These are phyloP conservation scores for Oreotrochilus melanogaster DNA, from an alignment of 2,113 vertebrate genomes.

Conservation along the genomic window DNA sequence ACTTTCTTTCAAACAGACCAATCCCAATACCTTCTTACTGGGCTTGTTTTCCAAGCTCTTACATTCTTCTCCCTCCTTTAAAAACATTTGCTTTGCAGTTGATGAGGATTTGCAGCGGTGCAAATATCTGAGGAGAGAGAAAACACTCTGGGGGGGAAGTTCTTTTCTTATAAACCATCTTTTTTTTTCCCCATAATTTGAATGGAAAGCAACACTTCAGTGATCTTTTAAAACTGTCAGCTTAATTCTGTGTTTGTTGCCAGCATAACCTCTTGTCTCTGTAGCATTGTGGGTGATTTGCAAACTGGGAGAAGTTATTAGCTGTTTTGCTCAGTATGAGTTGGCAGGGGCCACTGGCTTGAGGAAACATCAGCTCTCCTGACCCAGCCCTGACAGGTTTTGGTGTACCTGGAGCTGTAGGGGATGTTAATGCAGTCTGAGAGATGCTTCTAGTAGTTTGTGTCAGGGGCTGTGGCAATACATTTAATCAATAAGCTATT, in stretches of 20 bases:
- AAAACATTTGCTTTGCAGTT: constrained; percentile 19
- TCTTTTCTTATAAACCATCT: not conserved
- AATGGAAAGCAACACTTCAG: constrained; percentile 3
- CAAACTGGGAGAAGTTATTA: not conserved
- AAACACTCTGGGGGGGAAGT: not conserved
- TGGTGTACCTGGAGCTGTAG: not conserved
- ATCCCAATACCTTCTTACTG: not conserved
- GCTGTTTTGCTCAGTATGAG: not conserved
- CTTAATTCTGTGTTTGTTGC: constrained; percentile 1
- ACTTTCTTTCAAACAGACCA: not conserved
- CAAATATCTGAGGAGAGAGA: not conserved
- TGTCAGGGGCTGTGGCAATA: not conserved
- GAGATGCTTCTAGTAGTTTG: not conserved
- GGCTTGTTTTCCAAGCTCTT: not conserved
- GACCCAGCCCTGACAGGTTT: not conserved
- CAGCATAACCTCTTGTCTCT: not conserved
- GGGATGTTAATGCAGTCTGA: not conserved
- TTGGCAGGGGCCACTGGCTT: not conserved
- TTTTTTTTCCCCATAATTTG: not conserved
- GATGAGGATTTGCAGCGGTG: not conserved
- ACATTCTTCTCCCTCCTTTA: not conserved
- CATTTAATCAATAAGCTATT: not conserved
- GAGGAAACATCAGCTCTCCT: not conserved
- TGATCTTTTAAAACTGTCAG: not conserved
- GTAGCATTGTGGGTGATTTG: not conserved